Percentiles rank a stretch among this genome's conserved stretches.
Conservation (phyloP, 2,113 vertebrate species). For the Gila orcuttii region DNA sequence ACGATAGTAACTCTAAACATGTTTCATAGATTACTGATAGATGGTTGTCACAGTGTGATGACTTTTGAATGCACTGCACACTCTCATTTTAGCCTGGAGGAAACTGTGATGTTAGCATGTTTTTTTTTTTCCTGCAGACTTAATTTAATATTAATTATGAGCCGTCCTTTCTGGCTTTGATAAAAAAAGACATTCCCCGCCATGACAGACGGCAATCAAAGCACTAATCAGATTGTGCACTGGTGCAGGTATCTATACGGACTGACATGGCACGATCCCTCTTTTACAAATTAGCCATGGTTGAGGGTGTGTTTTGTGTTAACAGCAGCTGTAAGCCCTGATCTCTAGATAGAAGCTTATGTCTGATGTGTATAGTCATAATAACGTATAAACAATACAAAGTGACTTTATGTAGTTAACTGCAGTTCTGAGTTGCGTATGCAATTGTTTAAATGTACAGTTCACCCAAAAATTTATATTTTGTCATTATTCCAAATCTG, state of each 20-base stretch:
- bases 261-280: not conserved
- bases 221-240: not conserved
- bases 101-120: constrained; percentile 8
- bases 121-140: not conserved
- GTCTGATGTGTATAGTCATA: not conserved
- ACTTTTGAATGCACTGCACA: constrained; percentile 20
- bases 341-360: not conserved
- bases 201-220: constrained; percentile 14
- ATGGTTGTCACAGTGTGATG: not conserved
- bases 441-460: too few species aligned
- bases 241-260: not conserved
- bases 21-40: too few species aligned
- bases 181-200: not conserved
- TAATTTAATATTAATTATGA: constrained; percentile 22
- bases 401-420: constrained; percentile 4
- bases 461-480: not conserved
- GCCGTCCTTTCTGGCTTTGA: constrained; percentile 1
- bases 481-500: not conserved
- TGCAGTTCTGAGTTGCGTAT: too few species aligned
- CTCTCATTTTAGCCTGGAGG: not conserved
- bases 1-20: constrained; percentile 4
- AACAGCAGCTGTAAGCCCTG: not conserved
- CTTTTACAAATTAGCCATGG: not conserved
- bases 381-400: not conserved
- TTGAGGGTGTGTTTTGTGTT: constrained; percentile 15